A percentile compares a stretch with the other conserved stretches of the same genome.
phyloP scores from a whole-genome alignment of 2,888 invertebrate genomes.

The Drosophila bunnanda region DNA sequence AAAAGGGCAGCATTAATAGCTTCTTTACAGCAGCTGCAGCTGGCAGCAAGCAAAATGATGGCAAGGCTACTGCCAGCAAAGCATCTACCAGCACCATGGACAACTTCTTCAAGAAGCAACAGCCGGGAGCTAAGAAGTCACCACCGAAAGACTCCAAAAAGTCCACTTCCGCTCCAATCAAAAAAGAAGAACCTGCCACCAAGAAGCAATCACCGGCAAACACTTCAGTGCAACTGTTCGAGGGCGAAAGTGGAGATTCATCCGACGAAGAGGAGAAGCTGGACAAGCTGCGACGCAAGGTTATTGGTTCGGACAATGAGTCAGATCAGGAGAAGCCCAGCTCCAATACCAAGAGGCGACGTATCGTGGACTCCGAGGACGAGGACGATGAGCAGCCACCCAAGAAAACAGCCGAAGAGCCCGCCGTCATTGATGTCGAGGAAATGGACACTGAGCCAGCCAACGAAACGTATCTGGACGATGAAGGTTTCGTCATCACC shows the following conservation, averaged over 20 bases:
- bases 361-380: slow-evolving; percentile 82
- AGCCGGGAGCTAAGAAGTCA: slow-evolving; percentile 38
- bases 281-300: slow-evolving; percentile 75
- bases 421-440: slow-evolving; percentile 44
- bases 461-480: slow-evolving; percentile 82
- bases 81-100: slow-evolving; percentile 52
- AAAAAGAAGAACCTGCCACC: slow-evolving; percentile 1
- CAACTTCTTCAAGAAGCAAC: slow-evolving; percentile 65
- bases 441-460: slow-evolving; percentile 41
- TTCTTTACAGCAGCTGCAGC: slow-evolving; percentile 64
- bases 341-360: slow-evolving; percentile 71
- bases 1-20: slow-evolving; percentile 74
- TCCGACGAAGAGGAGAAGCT: slow-evolving; percentile 82
- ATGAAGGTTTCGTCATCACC: slow-evolving; percentile 83
- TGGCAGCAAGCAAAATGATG: slow-evolving; percentile 55
- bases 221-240: slow-evolving; percentile 78
- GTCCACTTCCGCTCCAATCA: neutral
- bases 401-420: slow-evolving; percentile 64
- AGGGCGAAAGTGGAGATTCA: slow-evolving; percentile 69
- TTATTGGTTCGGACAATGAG: slow-evolving; percentile 69
- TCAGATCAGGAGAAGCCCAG: slow-evolving; percentile 43
- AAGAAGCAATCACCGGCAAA: slow-evolving; percentile 57
- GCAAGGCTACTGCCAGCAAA: slow-evolving; percentile 54
- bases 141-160: slow-evolving; percentile 17
- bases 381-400: slow-evolving; percentile 77